Base-by-base conservation (phyloP, 2,888 invertebrate genomes). In the Eristalis tenax region DNA sequence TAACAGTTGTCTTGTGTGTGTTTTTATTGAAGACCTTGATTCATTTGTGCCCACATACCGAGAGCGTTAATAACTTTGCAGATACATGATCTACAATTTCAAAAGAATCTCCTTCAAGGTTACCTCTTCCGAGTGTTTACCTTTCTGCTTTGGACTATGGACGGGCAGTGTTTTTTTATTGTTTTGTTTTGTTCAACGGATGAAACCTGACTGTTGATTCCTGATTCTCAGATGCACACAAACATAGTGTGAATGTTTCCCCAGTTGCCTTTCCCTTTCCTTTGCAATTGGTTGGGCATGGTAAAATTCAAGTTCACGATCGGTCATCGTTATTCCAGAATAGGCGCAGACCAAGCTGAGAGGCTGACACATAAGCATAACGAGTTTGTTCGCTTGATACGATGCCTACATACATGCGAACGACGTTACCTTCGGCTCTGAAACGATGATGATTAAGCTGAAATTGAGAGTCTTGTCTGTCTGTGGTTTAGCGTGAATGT, bases 131-230 rank as follows among this genome's bases (percentile, higher is more conserved):
- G 57, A 73, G 68, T 56, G 26, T 64, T 76, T 82, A 59, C 43
- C 69, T 83, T 57, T 78, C 78, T 35, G 22, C 15, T 26, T 35
- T n/a, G 8, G 18, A 26, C 56, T 56, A 57, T 74, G 64, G 38
- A 35, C 35, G 22, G 11, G 10, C 32, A 32, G n/a, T 32, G 8
- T 32, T 10, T 57, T 28, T 35, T 32, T 70, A 22, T 63, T 26
- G n/a, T 43, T 5, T 68, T 6, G 15, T n/a, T 43, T 50, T n/a
- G 50, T 50, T 50, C 2, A 18, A 18, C 74, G 59, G 73, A 38
- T 74, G 61, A 82, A 86, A 86, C 78, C 86, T 78, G 86, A 69
- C 43, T 82, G 79, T 68, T 66, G 68, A 78, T 74, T 78, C 86
- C 68, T 73, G 73, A 56, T 56, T 32, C 26, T 13, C 11, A 23